phyloP scores from a whole-genome alignment of 2,797 vertebrate genomes.

The Orestias chungarensis region DNA sequence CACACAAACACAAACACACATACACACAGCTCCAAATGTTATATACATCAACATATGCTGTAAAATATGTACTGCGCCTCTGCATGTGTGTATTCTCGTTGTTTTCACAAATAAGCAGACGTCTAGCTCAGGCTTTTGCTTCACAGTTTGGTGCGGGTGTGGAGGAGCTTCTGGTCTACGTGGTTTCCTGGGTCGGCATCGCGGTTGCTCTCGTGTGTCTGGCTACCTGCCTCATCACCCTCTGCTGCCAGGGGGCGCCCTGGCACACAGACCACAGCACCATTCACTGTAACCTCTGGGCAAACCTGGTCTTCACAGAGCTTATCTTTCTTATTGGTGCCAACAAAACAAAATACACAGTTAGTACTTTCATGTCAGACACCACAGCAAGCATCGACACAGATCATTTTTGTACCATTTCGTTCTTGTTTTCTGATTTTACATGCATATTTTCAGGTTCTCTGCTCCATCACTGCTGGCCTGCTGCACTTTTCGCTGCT shows the following conservation, averaged over 20 bases:
- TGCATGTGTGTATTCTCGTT: neutral
- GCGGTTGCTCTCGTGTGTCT: conserved; percentile 92
- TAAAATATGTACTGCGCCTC: neutral
- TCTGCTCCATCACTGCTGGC: conserved; percentile 90
- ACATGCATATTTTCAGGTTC: conserved; percentile 72
- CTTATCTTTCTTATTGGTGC: conserved; percentile 91
- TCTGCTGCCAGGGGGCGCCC: conserved; percentile 91
- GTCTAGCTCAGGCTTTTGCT: neutral
- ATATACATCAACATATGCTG: neutral
- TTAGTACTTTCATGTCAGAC: conserved; percentile 55
- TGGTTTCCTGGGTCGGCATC: conserved; percentile 95
- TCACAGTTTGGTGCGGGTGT: conserved; percentile 75
- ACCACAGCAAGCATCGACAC: neutral
- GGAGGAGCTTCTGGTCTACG: conserved; percentile 87
- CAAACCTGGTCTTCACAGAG: conserved; percentile 90
- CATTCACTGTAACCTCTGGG: conserved; percentile 95
- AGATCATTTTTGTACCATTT: neutral
- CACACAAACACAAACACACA: neutral
- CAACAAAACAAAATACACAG: conserved; percentile 90
- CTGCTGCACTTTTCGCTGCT: conserved; percentile 93
- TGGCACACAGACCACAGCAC: conserved; percentile 91
- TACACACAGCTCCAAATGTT: neutral
- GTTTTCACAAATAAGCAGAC: neutral
- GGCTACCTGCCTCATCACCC: conserved; percentile 89
- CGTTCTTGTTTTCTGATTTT: neutral